These are phyloP conservation scores for Parnassius apollo DNA, from an alignment of 2,888 invertebrate species.

Conservation along the genomic window DNA sequence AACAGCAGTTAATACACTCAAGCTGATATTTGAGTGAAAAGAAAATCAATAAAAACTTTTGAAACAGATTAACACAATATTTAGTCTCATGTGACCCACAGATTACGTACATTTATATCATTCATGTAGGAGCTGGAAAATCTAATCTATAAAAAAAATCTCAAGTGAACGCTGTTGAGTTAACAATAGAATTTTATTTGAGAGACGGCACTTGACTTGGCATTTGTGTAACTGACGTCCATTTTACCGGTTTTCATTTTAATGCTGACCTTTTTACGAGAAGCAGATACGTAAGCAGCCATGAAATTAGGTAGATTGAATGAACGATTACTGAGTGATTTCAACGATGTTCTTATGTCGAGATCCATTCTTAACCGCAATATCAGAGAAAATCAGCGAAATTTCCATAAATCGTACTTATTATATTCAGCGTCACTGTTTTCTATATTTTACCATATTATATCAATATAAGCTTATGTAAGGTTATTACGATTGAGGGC, in stretches of 20 bases:
- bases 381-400: too few relatives aligned
- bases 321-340: constrained; percentile 10
- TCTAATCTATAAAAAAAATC: constrained; percentile 21
- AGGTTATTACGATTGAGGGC: too few relatives aligned
- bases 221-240: constrained; percentile 61
- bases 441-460: too few relatives aligned
- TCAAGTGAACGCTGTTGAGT: constrained; percentile 43
- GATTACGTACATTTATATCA: constrained; percentile 1
- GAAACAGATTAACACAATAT: too few relatives aligned
- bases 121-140: constrained; percentile 37
- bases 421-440: too few relatives aligned
- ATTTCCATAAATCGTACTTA: too few relatives aligned
- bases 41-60: too few relatives aligned
- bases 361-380: too few relatives aligned
- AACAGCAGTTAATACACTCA: too few relatives aligned
- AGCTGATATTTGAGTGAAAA: too few relatives aligned
- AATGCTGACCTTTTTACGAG: constrained; percentile 45
- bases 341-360: background rate
- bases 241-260: constrained; percentile 52
- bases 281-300: constrained; percentile 31
- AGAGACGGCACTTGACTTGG: constrained; percentile 57
- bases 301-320: constrained; percentile 35
- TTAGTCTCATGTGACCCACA: too few relatives aligned
- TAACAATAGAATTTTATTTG: constrained; percentile 70
- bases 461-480: too few relatives aligned